Evolutionary conservation across 2,888 invertebrate species (phyloP).

Genomic region (Parnassius smintheus): DNA sequence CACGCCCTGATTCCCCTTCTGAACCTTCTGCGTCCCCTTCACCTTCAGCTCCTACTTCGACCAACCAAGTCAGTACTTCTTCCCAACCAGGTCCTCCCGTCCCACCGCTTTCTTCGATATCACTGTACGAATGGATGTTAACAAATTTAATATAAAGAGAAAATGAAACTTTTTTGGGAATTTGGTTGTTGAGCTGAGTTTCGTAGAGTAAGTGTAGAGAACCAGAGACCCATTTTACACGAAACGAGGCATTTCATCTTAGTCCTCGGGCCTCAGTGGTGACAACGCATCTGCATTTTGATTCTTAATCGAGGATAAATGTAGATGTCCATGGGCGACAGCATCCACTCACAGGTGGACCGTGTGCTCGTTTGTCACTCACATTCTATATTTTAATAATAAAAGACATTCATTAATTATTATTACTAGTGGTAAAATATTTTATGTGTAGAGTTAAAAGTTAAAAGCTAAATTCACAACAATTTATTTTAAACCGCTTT

Average conservation of each 20-base stretch:
- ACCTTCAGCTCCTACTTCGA: slow-evolving; percentile 93
- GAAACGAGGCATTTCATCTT: too few species aligned
- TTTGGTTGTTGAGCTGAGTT: too few species aligned
- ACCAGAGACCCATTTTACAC: too few species aligned
- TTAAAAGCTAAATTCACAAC: not conserved
- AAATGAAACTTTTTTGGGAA: too few species aligned
- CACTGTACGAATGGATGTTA: slow-evolving; percentile 39
- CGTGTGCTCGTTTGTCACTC: not conserved
- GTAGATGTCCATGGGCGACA: too few species aligned
- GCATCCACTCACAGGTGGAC: too few species aligned
- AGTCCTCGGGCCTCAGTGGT: too few species aligned
- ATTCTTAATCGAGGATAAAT: too few species aligned
- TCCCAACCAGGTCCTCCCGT: slow-evolving; percentile 81
- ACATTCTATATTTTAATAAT: not conserved
- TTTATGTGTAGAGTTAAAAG: not conserved
- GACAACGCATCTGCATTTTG: too few species aligned
- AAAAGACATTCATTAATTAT: not conserved
- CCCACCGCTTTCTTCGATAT: slow-evolving; percentile 60
- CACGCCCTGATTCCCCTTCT: slow-evolving; percentile 83
- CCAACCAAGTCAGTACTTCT: slow-evolving; percentile 94
- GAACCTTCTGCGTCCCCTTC: slow-evolving; percentile 75
- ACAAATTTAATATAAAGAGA: too few species aligned
- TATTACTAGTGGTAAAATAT: not conserved
- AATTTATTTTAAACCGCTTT: slow-evolving; percentile 6
- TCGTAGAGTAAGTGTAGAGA: too few species aligned